Conservation (phyloP, 1,140 invertebrate species). For the Drosophila chauvacae region DNA sequence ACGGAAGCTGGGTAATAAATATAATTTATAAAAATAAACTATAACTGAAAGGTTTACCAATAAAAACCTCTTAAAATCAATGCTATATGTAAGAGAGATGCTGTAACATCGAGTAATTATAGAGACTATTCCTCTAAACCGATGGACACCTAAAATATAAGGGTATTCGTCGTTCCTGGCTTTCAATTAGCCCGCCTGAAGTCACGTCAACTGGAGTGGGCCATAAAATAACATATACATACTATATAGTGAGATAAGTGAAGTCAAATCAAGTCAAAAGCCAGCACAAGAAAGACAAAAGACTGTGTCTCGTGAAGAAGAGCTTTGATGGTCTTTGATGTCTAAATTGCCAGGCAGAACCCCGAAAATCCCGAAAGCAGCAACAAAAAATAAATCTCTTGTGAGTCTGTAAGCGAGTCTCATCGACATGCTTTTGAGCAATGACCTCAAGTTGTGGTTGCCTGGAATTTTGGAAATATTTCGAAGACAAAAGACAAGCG, state of each 20-base stretch:
- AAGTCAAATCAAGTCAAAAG: conserved; percentile 45
- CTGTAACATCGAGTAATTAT: neutral
- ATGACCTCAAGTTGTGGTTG: conserved; percentile 57
- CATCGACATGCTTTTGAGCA: conserved; percentile 48
- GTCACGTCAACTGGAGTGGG: conserved; percentile 28
- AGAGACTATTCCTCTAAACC: too few species aligned
- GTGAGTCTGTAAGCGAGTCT: conserved; percentile 9
- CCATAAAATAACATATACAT: conserved; percentile 10
- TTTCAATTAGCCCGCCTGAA: conserved; percentile 32
- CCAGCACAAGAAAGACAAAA: conserved; percentile 23
- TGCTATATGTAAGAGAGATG: neutral
- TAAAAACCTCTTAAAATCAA: too few species aligned
- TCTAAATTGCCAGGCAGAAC: conserved; percentile 24
- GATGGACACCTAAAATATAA: neutral
- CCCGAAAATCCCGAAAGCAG: neutral
- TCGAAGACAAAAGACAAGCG: conserved; percentile 8
- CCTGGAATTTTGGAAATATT: conserved; percentile 17
- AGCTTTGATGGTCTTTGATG: conserved; percentile 18
- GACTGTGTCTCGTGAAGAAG: conserved; percentile 19
- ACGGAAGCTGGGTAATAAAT: neutral
- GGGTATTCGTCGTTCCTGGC: conserved; percentile 10
- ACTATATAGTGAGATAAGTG: conserved; percentile 13
- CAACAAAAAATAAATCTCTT: neutral
- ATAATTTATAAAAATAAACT: too few species aligned
- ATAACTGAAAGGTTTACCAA: neutral